Base-by-base conservation (phyloP, 2,888 invertebrate genomes). In the Cyrtodaria siliqua region DNA sequence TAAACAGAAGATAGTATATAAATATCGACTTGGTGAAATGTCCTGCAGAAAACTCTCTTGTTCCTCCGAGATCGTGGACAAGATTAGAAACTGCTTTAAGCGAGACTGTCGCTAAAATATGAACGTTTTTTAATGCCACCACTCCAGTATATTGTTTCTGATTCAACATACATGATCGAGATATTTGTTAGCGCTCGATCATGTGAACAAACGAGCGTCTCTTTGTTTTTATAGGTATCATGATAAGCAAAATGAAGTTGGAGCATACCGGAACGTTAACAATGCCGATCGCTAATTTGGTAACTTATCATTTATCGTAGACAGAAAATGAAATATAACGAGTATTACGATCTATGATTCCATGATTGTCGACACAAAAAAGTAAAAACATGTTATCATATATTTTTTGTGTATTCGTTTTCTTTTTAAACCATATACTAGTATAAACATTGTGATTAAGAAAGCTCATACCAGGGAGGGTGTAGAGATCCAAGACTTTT, bases 41-140 rank as follows among this genome's bases (percentile, higher is more conserved):
- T 67, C 77, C 77, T 60, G 62, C 67, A 63, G 77, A 72, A 77
- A 62, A 49, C 62, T 63, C 77, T 63, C 72, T 68, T 77, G 77
- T 77, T 77, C 74, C 52, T 52, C 64, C 40, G 44, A 63, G 69
- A 69, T 69, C 59, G 53, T 63, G 60, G 60, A 44, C 49, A 27
- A 50, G 59, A 63, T 63, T 74, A 63, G 59, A 59, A 16, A 47
- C 38, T 38, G 59, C 52, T 67, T 69, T 69, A 59, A 68, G 59
- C 53, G 29, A 47, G 66, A 55, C 72, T 49, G 72, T 56, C 66
- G 60, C 52, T 42, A 66, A 66, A 66, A 61, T 12, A 23, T 40
- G 57, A 40, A 57, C 16, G 29, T 29, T 55, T 57, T n/a, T 33
- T 57, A 20, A 57, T 38, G 57, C n/a, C 40, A 57, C n/a, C 18